A percentile compares a stretch with the other conserved stretches of the same genome.
Conservation (phyloP, 2,888 invertebrate species). For the Aphidius colemani region DNA sequence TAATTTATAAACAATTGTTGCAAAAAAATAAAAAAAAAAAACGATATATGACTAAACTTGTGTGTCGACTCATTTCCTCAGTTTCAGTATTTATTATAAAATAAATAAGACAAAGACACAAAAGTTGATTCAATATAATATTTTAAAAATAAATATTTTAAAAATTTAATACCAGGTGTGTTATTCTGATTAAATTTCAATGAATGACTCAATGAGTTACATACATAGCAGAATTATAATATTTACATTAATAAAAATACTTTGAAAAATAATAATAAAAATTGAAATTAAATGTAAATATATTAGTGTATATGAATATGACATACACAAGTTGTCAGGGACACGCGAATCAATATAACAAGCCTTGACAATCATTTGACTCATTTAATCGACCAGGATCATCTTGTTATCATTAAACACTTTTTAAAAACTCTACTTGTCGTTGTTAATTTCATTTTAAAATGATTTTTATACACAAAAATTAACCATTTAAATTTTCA, state of each 20-base stretch:
- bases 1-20: constrained; percentile 1
- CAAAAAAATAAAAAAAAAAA: neutral
- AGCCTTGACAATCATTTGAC: constrained; percentile 24
- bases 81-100: neutral
- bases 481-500: neutral
- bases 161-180: constrained; percentile 3
- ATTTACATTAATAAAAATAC: too few relatives aligned
- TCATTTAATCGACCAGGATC: constrained; percentile 10
- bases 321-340: neutral
- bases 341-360: constrained; percentile 15
- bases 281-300: too few relatives aligned
- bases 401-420: neutral
- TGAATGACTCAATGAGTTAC: neutral
- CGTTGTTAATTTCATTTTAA: neutral
- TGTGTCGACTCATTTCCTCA: constrained; percentile 15
- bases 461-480: neutral
- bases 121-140: neutral
- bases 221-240: neutral
- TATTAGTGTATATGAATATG: constrained; percentile 1
- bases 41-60: constrained; percentile 9
- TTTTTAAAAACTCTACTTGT: neutral
- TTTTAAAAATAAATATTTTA: neutral
- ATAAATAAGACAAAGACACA: neutral
- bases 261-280: too few relatives aligned
- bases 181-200: constrained; percentile 2